phyloP scores from a whole-genome alignment of 2,113 vertebrate genomes.

The Sorex araneus region DNA sequence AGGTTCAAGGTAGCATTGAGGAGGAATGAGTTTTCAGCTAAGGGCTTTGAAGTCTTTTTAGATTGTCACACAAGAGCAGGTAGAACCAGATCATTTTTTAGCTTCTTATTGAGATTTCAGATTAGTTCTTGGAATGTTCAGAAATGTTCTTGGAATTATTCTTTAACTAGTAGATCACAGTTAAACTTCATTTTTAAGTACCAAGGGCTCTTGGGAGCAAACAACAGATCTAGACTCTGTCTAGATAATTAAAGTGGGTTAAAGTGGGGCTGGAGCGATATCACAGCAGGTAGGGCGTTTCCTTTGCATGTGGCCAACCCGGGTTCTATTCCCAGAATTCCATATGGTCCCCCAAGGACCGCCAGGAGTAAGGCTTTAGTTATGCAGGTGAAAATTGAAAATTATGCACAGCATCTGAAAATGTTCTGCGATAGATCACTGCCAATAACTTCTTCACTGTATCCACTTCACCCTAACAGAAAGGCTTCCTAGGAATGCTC shows the following conservation, averaged over 20 bases:
- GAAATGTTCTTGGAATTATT: background rate
- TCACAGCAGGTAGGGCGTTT: too few relatives aligned
- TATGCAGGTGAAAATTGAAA: background rate
- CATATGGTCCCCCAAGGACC: too few relatives aligned
- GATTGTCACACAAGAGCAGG: background rate
- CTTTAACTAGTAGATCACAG: background rate
- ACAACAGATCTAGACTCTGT: background rate
- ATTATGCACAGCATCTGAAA: background rate
- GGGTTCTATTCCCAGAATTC: too few relatives aligned
- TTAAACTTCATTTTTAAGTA: background rate
- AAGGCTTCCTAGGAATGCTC: too few relatives aligned
- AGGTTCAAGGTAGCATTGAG: background rate
- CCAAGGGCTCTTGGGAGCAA: background rate
- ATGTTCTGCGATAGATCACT: background rate
- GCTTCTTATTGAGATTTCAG: slow-evolving; percentile 25
- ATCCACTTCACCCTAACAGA: too few relatives aligned
- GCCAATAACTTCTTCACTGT: too few relatives aligned
- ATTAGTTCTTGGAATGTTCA: background rate
- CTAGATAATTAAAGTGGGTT: too few relatives aligned
- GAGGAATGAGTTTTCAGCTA: slow-evolving; percentile 40
- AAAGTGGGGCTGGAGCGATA: too few relatives aligned
- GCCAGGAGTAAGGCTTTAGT: too few relatives aligned
- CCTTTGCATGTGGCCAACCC: too few relatives aligned
- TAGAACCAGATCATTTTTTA: slow-evolving; percentile 9
- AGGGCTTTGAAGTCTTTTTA: slow-evolving; percentile 47